Evolutionary conservation across 2,113 vertebrate genomes (phyloP).

Genomic region (Daboia siamensis): DNA sequence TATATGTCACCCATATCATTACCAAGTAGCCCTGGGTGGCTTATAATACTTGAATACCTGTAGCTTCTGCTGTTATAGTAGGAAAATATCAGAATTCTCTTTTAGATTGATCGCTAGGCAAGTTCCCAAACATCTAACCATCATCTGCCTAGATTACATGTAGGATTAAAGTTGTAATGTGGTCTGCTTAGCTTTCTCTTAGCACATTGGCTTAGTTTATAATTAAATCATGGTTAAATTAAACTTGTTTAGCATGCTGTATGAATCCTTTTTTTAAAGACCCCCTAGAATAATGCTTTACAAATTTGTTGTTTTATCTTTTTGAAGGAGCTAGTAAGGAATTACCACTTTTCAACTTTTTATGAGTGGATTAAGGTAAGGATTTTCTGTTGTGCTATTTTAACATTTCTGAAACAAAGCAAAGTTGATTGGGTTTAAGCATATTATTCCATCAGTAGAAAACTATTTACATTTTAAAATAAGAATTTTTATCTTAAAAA

Average conservation of each 20-base stretch:
- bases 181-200: neutral
- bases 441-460: neutral
- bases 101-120: neutral
- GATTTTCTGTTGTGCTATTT: neutral
- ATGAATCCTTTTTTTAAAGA: neutral
- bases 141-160: neutral
- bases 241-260: neutral
- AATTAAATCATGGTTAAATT: neutral
- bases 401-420: neutral
- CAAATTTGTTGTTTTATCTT: conserved; percentile 34
- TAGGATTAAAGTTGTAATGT: neutral
- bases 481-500: neutral
- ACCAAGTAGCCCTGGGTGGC: neutral
- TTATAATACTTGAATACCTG: neutral
- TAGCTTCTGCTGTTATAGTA: neutral
- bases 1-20: neutral
- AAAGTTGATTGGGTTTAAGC: neutral
- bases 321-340: conserved; percentile 81
- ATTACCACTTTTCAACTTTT: conserved; percentile 69
- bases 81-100: neutral
- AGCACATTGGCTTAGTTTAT: neutral
- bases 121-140: neutral
- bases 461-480: neutral
- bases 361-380: conserved; percentile 76
- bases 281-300: neutral